A percentile compares a stretch with the other conserved stretches of the same genome.
Evolutionary conservation across 2,797 vertebrate genomes (phyloP).

Genomic region (Syngnathus acus): DNA sequence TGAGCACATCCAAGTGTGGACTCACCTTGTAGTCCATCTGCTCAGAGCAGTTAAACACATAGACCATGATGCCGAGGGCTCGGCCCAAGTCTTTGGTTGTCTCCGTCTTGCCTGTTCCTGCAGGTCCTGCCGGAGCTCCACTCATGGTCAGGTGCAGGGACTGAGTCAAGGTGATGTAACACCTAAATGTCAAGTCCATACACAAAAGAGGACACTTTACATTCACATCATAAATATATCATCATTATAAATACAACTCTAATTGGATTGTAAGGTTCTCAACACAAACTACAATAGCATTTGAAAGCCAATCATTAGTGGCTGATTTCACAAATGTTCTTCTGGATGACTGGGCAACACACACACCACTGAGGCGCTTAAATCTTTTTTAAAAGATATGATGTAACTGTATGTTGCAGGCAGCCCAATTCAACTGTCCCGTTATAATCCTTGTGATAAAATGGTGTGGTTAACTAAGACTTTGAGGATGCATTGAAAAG

Average conservation of each 20-base stretch:
- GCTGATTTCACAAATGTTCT: background rate
- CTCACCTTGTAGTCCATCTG: slow-evolving; percentile 98
- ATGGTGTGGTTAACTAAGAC: no score
- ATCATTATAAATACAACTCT: background rate
- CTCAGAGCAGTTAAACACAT: slow-evolving; percentile 96
- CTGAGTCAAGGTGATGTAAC: slow-evolving; percentile 95
- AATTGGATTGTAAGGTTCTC: background rate
- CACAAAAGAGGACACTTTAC: background rate
- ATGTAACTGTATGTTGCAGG: no score
- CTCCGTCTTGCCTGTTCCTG: slow-evolving; percentile 93
- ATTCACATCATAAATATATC: background rate
- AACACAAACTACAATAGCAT: background rate
- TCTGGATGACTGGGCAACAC: background rate
- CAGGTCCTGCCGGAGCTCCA: slow-evolving; percentile 86
- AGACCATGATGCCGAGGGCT: slow-evolving; percentile 92
- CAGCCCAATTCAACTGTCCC: background rate
- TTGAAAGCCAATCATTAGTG: background rate
- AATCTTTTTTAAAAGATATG: background rate
- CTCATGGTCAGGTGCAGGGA: slow-evolving; percentile 94
- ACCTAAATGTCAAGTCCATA: slow-evolving; percentile 58
- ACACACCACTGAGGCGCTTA: background rate
- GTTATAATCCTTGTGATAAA: no score
- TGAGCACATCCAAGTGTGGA: no score
- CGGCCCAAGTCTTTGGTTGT: slow-evolving; percentile 95
- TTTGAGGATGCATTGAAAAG: slow-evolving; percentile 1